Percentiles rank a stretch among this genome's conserved stretches.
These are phyloP conservation scores for Alligator mississippiensis DNA, from an alignment of 2,113 vertebrate species.

Conservation along the genomic window DNA sequence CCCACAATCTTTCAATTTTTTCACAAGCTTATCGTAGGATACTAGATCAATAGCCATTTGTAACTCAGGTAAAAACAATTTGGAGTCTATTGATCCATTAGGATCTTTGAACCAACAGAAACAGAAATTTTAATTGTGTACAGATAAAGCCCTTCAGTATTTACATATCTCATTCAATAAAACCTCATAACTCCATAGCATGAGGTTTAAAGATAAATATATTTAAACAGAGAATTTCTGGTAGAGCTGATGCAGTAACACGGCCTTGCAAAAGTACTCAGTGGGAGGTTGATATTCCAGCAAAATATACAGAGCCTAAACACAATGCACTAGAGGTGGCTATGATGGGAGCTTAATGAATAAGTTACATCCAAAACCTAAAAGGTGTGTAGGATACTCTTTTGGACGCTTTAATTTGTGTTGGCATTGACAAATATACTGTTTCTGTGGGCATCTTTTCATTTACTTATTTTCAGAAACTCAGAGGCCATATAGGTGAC, in stretches of 20 bases:
- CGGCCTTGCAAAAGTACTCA: background rate
- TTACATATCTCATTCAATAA: background rate
- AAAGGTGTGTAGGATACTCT: too few relatives aligned
- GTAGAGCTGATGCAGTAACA: background rate
- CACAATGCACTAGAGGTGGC: background rate
- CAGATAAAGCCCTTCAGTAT: too few relatives aligned
- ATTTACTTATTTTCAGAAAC: too few relatives aligned
- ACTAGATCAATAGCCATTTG: background rate
- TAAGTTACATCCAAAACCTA: background rate
- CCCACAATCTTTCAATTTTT: too few relatives aligned
- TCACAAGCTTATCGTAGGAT: too few relatives aligned
- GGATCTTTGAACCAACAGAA: background rate
- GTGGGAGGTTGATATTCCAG: background rate
- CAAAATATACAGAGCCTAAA: background rate
- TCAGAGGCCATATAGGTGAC: too few relatives aligned
- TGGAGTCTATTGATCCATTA: background rate
- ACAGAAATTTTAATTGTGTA: too few relatives aligned
- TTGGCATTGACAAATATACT: too few relatives aligned
- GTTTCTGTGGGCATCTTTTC: too few relatives aligned
- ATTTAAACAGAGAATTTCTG: background rate
- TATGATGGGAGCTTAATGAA: background rate
- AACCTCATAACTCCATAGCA: background rate
- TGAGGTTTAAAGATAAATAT: background rate
- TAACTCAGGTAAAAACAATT: background rate
- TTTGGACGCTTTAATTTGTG: too few relatives aligned